Evolutionary conservation across 2,888 invertebrate species (phyloP).

Genomic region (Diaprepes abbreviatus): DNA sequence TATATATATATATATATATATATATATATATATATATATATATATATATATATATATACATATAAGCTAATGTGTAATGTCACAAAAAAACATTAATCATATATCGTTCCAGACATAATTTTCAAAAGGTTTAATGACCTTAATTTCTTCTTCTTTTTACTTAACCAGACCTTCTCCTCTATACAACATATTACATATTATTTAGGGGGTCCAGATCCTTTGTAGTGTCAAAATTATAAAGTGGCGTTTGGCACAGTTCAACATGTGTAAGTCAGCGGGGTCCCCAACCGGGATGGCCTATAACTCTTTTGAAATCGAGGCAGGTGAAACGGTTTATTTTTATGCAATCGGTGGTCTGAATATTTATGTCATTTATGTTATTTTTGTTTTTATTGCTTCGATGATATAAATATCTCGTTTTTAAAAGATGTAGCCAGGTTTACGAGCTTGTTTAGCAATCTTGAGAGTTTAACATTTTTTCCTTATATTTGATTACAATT

Average conservation of each 20-base stretch:
- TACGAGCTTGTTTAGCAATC: slow-evolving; percentile 29
- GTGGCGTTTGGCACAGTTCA: slow-evolving; percentile 57
- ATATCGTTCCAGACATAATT: no score
- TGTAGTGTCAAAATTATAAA: slow-evolving; percentile 58
- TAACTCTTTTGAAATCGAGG: slow-evolving; percentile 52
- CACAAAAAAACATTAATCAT: no score
- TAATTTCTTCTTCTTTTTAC: neutral
- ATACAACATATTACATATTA: slow-evolving; percentile 37
- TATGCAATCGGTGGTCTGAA: slow-evolving; percentile 48
- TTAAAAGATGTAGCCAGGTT: slow-evolving; percentile 32
- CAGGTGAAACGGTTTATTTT: slow-evolving; percentile 52
- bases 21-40: no score
- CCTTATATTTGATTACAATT: no score
- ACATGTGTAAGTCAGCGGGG: slow-evolving; percentile 60
- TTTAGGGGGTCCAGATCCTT: slow-evolving; percentile 44
- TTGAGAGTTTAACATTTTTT: no score
- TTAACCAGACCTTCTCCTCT: neutral
- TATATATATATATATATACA: no score
- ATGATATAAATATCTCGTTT: slow-evolving; percentile 45
- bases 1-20: no score
- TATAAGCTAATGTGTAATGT: no score
- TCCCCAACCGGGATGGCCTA: slow-evolving; percentile 49
- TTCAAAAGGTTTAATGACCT: slow-evolving; percentile 3
- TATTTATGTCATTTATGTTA: slow-evolving; percentile 44
- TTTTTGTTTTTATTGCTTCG: slow-evolving; percentile 41